Conservation (phyloP, 2,113 vertebrate species). For the Poeciliopsis turrubarensis region DNA sequence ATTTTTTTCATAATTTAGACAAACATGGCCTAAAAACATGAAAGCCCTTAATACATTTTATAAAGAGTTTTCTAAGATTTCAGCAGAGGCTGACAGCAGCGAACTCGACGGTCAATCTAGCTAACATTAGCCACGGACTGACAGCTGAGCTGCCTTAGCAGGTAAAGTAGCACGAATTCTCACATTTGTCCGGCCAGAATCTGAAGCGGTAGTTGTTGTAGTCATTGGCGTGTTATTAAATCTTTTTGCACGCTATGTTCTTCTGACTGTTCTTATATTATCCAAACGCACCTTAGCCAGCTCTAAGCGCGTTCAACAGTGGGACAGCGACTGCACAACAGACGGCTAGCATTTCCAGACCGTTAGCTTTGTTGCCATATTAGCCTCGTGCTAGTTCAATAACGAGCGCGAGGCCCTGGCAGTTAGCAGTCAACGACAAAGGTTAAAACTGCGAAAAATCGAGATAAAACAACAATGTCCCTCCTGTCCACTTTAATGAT, state of each 20-base stretch:
- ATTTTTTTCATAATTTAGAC: not conserved
- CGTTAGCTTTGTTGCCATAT: conserved; percentile 62
- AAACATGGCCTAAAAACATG: not conserved
- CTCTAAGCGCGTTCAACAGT: not conserved
- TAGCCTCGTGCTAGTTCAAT: conserved; percentile 68
- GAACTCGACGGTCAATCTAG: conserved; percentile 1
- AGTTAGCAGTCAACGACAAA: not conserved
- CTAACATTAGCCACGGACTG: conserved; percentile 39
- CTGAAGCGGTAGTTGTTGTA: not conserved
- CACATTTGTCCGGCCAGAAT: not conserved
- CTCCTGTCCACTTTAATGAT: no score
- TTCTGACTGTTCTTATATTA: not conserved
- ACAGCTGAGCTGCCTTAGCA: conserved; percentile 17
- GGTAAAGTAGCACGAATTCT: conserved; percentile 16
- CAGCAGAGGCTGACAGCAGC: conserved; percentile 55
- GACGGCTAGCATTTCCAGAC: conserved; percentile 22
- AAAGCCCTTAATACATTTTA: not conserved
- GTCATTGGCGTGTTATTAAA: not conserved
- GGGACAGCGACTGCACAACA: not conserved
- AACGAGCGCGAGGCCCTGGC: conserved; percentile 55
- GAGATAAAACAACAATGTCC: not conserved
- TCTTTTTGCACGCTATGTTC: rapidly evolving
- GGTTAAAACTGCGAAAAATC: not conserved
- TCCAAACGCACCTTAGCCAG: not conserved
- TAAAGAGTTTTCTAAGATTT: not conserved